Evolutionary conservation across 2,888 invertebrate species (phyloP).

Genomic region (Orthonychiurus folsomi): DNA sequence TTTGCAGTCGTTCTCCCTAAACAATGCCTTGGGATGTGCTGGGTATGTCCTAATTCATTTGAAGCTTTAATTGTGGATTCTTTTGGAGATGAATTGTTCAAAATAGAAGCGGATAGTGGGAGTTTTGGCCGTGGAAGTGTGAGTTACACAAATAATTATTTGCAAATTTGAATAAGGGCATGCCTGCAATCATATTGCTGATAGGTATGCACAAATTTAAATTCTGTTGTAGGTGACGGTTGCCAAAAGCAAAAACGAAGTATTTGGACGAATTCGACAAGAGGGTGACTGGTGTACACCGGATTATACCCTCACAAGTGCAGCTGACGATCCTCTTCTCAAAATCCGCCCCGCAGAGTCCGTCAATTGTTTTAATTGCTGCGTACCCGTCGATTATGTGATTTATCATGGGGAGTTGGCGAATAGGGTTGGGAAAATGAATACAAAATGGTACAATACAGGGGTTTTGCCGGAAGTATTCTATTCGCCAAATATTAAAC

Average conservation of each 20-base stretch:
- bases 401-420: constrained; percentile 4
- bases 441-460: not conserved
- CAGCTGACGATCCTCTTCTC: not conserved
- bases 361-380: not conserved
- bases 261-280: not conserved
- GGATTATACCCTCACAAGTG: not conserved
- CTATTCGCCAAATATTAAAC: not conserved
- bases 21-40: not conserved
- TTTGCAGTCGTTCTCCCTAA: not conserved
- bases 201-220: not conserved
- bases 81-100: not conserved
- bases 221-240: not conserved
- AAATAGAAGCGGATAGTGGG: not conserved
- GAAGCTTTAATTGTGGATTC: not conserved
- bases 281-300: constrained; percentile 3
- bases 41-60: not conserved
- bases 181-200: too few relatives aligned
- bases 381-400: not conserved
- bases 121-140: not conserved
- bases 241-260: not conserved
- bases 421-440: not conserved
- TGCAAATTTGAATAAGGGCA: too few relatives aligned
- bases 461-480: not conserved
- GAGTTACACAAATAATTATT: too few relatives aligned
- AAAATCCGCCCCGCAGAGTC: not conserved